Conservation (phyloP, 2,113 vertebrate genomes). For the Salminus brasiliensis region DNA sequence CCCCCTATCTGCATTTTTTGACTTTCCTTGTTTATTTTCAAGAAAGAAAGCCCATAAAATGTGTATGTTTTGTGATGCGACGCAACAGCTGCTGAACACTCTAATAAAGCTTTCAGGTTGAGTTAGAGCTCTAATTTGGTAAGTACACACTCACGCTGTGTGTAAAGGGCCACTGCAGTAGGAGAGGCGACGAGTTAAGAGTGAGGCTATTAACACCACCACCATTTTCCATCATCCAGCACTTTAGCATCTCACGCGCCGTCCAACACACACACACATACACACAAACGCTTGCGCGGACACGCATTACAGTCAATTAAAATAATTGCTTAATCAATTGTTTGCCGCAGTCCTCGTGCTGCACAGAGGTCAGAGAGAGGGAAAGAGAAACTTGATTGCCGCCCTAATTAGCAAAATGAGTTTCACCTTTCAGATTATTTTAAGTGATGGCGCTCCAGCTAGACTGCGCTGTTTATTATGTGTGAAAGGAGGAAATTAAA, state of each 20-base stretch:
- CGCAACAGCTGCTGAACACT: constrained; percentile 62
- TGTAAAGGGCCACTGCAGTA: constrained; percentile 64
- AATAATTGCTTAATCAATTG: constrained; percentile 65
- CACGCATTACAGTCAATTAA: constrained; percentile 70
- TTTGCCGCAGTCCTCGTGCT: constrained; percentile 45
- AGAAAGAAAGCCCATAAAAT: constrained; percentile 33
- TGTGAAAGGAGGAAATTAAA: neutral
- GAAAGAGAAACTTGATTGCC: constrained; percentile 26
- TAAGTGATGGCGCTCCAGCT: constrained; percentile 26
- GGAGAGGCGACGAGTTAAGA: constrained; percentile 62
- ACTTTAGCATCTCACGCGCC: constrained; percentile 28
- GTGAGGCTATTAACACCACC: constrained; percentile 54
- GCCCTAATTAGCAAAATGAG: constrained; percentile 39
- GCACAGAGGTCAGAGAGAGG: constrained; percentile 17
- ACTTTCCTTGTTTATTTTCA: neutral
- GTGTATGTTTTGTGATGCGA: constrained; percentile 32
- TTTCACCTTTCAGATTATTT: constrained; percentile 45
- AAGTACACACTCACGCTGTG: constrained; percentile 63
- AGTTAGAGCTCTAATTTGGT: constrained; percentile 76
- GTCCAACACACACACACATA: neutral
- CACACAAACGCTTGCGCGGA: constrained; percentile 62
- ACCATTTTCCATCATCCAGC: constrained; percentile 56
- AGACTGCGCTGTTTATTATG: constrained; percentile 28
- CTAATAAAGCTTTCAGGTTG: constrained; percentile 72
- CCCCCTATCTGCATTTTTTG: neutral